Percentiles rank a stretch among this genome's conserved stretches.
These are phyloP conservation scores for Mobula birostris DNA, from an alignment of 2,113 vertebrate genomes.

Conservation along the genomic window DNA sequence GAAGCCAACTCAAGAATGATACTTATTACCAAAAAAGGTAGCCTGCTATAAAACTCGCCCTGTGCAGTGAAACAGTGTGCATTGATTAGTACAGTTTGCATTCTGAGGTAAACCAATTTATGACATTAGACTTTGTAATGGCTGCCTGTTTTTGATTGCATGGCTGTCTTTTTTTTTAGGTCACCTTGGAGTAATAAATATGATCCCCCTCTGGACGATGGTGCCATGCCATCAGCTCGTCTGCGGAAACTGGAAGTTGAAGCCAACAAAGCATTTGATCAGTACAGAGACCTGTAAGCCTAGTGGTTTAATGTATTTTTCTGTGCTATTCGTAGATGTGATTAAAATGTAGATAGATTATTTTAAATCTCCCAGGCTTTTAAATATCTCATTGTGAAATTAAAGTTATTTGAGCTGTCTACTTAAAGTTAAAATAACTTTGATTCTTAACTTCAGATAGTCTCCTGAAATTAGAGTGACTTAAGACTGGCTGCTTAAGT, in stretches of 20 bases:
- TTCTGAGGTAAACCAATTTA: not conserved
- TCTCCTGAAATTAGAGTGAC: not conserved
- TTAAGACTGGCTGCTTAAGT: not conserved
- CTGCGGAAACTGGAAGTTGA: constrained; percentile 96
- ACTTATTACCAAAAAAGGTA: not conserved
- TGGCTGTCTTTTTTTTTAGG: constrained; percentile 51
- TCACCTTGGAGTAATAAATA: constrained; percentile 99
- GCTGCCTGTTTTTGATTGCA: fast-evolving
- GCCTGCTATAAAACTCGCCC: not conserved
- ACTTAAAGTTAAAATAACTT: not conserved
- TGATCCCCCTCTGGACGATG: constrained; percentile 93
- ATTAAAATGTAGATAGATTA: not conserved
- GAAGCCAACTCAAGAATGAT: not conserved
- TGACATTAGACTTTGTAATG: not conserved
- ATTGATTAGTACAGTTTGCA: not conserved
- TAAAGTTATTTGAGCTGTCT: not conserved
- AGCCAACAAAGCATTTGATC: constrained; percentile 98
- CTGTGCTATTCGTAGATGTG: not conserved
- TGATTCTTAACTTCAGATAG: not conserved
- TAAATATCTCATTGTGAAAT: not conserved
- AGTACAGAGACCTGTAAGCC: constrained; percentile 96
- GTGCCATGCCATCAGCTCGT: constrained; percentile 93
- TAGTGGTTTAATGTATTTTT: not conserved
- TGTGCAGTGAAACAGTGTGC: not conserved
- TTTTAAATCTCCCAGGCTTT: not conserved